These are phyloP conservation scores for Coregonus sp. DNA, from an alignment of 2,797 vertebrate genomes.

Conservation along the genomic window DNA sequence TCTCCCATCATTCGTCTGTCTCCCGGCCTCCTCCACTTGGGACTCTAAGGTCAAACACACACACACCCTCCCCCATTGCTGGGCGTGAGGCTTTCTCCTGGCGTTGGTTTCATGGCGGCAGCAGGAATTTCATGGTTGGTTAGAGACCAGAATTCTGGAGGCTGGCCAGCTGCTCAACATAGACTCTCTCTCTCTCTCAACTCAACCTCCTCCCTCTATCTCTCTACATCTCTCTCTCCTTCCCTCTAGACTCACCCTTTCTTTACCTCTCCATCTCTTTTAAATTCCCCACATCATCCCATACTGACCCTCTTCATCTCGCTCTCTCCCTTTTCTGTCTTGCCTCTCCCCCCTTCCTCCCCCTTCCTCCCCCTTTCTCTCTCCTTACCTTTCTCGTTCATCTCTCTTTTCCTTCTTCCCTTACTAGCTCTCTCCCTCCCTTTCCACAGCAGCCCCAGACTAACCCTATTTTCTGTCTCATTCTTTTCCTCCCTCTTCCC, in stretches of 20 bases:
- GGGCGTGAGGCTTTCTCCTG: constrained; percentile 61
- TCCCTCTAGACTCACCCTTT: no score
- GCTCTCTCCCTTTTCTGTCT: not conserved
- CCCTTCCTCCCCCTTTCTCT: no score
- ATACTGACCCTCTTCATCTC: not conserved
- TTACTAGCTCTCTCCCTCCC: no score
- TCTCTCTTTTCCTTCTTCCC: no score
- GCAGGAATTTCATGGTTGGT: constrained; percentile 90
- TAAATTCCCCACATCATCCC: not conserved
- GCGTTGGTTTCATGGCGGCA: constrained; percentile 78
- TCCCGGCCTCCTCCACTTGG: constrained; percentile 75
- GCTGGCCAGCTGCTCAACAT: constrained; percentile 82
- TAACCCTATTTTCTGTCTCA: not conserved
- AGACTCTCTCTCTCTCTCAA: constrained; percentile 29
- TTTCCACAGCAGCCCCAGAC: no score
- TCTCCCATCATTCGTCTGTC: constrained; percentile 78
- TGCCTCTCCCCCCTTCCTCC: no score
- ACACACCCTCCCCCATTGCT: constrained; percentile 40
- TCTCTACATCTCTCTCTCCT: constrained; percentile 27
- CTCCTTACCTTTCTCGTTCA: no score
- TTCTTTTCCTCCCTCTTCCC: not conserved
- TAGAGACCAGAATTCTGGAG: constrained; percentile 82
- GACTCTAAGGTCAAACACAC: constrained; percentile 68
- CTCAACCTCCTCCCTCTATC: constrained; percentile 5
- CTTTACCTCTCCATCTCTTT: not conserved